phyloP scores from a whole-genome alignment of 2,113 vertebrate genomes.

The Brachionichthys hirsutus region DNA sequence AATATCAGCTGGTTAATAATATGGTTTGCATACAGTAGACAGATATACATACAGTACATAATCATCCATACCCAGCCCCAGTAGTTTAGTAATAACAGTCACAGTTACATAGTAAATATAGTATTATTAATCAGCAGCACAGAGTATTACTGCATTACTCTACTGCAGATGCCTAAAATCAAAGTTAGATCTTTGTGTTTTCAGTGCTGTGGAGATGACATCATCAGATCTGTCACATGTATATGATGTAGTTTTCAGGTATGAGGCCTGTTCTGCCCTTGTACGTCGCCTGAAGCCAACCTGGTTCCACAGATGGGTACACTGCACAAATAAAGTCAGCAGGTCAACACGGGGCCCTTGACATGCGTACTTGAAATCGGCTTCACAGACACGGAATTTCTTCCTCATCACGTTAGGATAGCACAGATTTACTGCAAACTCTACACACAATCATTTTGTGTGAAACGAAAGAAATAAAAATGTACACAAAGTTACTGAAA shows the following conservation, averaged over 20 bases:
- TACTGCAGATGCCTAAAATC: conserved; percentile 16
- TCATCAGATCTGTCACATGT: conserved; percentile 52
- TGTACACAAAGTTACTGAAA: too few relatives aligned
- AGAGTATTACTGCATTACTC: conserved; percentile 12
- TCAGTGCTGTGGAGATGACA: conserved; percentile 6
- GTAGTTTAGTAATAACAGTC: conserved; percentile 46
- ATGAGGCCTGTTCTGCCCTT: conserved; percentile 94
- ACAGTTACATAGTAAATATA: conserved; percentile 52
- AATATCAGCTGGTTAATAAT: conserved; percentile 28
- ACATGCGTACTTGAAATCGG: not conserved
- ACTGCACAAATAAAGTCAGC: conserved; percentile 76
- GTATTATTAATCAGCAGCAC: conserved; percentile 40
- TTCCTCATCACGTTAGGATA: too few relatives aligned
- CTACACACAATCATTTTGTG: too few relatives aligned
- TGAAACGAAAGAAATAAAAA: too few relatives aligned
- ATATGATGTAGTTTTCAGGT: conserved; percentile 94
- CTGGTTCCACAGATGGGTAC: conserved; percentile 93
- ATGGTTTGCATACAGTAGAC: conserved; percentile 21
- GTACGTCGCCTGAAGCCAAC: conserved; percentile 96
- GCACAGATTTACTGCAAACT: too few relatives aligned
- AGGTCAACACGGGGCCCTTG: not conserved
- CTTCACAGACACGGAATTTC: not conserved
- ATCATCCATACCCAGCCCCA: conserved; percentile 28
- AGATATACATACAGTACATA: conserved; percentile 36
- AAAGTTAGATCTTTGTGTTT: conserved; percentile 3